These are phyloP conservation scores for Psilopogon haemacephalus DNA, from an alignment of 2,113 vertebrate species.

Conservation along the genomic window DNA sequence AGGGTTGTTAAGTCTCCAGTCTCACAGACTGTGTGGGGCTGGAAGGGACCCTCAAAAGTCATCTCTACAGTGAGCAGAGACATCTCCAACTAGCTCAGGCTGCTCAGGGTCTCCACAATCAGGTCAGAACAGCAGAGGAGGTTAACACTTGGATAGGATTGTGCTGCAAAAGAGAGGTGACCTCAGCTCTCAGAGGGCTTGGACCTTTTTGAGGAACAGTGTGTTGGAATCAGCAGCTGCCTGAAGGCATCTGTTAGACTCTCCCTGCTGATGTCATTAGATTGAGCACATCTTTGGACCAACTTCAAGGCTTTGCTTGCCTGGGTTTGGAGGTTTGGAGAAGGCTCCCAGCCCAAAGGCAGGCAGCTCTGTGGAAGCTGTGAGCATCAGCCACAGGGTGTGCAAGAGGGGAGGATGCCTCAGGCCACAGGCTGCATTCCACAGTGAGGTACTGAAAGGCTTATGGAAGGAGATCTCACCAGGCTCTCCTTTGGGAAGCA, in stretches of 20 bases:
- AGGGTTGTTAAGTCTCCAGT: conserved; percentile 42
- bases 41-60: too few species aligned
- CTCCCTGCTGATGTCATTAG: conserved; percentile 20
- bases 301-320: background rate
- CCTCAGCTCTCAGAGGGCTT: conserved; percentile 67
- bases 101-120: background rate
- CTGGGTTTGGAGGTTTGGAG: background rate
- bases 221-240: conserved; percentile 51
- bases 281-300: conserved; percentile 30
- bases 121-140: conserved; percentile 61
- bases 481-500: background rate
- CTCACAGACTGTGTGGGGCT: too few species aligned
- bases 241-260: background rate
- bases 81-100: too few species aligned
- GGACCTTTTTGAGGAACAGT: background rate
- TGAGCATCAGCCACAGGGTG: background rate
- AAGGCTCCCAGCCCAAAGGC: conserved; percentile 24
- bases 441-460: background rate
- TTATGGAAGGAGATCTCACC: conserved; percentile 20
- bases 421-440: background rate
- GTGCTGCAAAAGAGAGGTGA: conserved; percentile 68
- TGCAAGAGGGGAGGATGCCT: conserved; percentile 2
- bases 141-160: conserved; percentile 48
- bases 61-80: too few species aligned
- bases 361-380: background rate